These are phyloP conservation scores for Lycocorax pyrrhopterus DNA, from an alignment of 2,113 vertebrate species.

Conservation along the genomic window DNA sequence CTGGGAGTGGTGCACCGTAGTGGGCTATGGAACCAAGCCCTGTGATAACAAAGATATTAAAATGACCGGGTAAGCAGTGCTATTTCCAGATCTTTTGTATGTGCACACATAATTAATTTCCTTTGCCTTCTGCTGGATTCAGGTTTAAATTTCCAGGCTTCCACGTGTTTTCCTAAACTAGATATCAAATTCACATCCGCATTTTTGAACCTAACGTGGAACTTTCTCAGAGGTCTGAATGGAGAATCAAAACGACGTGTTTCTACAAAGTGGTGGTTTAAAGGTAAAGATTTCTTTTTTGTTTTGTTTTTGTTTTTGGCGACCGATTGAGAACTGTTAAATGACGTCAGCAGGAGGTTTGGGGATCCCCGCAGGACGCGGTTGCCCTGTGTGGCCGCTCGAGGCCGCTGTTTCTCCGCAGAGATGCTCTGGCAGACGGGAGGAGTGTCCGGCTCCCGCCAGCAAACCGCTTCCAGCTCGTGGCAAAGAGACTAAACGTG, in stretches of 20 bases:
- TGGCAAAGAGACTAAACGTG: not conserved
- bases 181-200: not conserved
- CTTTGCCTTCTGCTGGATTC: not conserved
- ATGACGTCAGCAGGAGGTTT: not conserved
- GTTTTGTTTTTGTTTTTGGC: not conserved
- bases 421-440: not conserved
- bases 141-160: not conserved
- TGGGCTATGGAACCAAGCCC: not conserved
- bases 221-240: not conserved
- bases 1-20: accelerated
- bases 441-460: not conserved
- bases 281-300: not conserved
- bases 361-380: not conserved
- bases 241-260: not conserved
- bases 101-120: not conserved
- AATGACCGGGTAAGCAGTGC: not conserved
- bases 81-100: not conserved
- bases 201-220: not conserved
- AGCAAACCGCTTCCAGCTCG: not conserved
- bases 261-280: not conserved
- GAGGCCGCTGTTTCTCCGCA: slow-evolving; percentile 64
- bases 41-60: not conserved
- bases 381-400: not conserved
- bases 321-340: accelerated
- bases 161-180: not conserved